A percentile compares a stretch with the other conserved stretches of the same genome.
Conservation (phyloP, 2,113 vertebrate species). For the Caranx melampygus region DNA sequence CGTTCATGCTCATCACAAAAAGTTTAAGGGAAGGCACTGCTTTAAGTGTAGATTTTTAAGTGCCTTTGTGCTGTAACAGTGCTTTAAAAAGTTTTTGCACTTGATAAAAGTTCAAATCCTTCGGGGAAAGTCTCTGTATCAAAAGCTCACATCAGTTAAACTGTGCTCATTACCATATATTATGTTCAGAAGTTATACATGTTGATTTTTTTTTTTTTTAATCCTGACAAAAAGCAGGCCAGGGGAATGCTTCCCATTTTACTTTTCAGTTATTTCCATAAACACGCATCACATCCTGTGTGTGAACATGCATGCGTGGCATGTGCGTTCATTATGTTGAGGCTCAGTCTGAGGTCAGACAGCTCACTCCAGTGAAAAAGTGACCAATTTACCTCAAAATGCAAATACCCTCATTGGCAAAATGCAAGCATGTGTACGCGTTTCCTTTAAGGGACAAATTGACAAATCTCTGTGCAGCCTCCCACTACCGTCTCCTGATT, state of each 20-base stretch:
- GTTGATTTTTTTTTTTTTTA: not conserved
- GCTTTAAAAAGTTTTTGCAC: not conserved
- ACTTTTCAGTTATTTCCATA: conserved; percentile 15
- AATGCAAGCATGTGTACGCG: conserved; percentile 66
- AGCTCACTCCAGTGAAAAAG: conserved; percentile 80
- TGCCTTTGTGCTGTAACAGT: not conserved
- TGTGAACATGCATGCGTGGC: conserved; percentile 30
- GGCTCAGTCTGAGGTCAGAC: conserved; percentile 77
- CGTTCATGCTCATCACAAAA: not conserved
- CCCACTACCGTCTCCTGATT: conserved; percentile 78
- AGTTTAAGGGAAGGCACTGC: not conserved
- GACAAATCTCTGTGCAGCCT: conserved; percentile 82
- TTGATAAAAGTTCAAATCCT: not conserved
- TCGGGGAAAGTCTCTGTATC: not conserved
- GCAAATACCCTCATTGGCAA: conserved; percentile 78
- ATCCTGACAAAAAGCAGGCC: not conserved
- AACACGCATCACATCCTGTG: conserved; percentile 24
- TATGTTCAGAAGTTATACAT: not conserved
- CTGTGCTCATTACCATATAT: not conserved
- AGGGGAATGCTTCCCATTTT: not conserved
- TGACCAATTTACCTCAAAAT: conserved; percentile 83
- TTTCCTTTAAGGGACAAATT: conserved; percentile 80
- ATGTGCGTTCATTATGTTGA: conserved; percentile 54
- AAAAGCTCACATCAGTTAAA: not conserved
- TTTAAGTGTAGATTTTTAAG: not conserved